These are phyloP conservation scores for Sinotaia quadrata DNA, from an alignment of 2,888 invertebrate species.

Conservation along the genomic window DNA sequence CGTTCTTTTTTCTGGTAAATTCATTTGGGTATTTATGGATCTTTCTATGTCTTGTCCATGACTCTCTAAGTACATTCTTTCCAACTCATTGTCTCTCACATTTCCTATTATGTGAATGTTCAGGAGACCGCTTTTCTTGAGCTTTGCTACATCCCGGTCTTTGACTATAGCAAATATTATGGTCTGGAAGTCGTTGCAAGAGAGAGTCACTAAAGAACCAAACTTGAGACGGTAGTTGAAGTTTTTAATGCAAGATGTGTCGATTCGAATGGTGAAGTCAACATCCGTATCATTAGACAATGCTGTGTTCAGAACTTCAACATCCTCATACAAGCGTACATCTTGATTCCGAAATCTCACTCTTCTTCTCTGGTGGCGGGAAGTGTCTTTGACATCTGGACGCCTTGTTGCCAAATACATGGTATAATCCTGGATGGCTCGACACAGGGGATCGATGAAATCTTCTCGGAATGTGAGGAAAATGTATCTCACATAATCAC, in stretches of 20 bases:
- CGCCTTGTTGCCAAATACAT: constrained; percentile 27
- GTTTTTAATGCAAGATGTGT: constrained; percentile 32
- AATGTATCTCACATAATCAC: constrained; percentile 83
- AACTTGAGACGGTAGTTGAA: constrained; percentile 76
- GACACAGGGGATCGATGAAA: constrained; percentile 82
- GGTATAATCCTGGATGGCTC: constrained; percentile 78
- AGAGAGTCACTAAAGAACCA: constrained; percentile 83
- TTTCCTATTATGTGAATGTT: constrained; percentile 39
- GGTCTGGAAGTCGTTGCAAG: constrained; percentile 80
- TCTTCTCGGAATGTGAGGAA: constrained; percentile 86
- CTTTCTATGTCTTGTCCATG: no score
- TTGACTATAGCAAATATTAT: constrained; percentile 79
- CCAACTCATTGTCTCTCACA: constrained; percentile 1
- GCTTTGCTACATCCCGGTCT: constrained; percentile 47
- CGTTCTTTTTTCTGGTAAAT: no score
- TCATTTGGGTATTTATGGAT: no score
- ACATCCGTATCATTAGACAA: constrained; percentile 46
- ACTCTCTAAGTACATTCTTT: no score
- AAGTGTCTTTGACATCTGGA: background rate
- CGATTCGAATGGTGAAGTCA: constrained; percentile 25
- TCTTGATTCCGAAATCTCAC: constrained; percentile 15
- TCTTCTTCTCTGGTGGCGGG: background rate
- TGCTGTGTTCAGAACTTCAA: constrained; percentile 44
- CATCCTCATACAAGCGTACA: constrained; percentile 48
- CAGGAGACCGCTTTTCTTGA: constrained; percentile 55